Base-by-base conservation (phyloP, 2,113 vertebrate species). In the Microtus oregoni region DNA sequence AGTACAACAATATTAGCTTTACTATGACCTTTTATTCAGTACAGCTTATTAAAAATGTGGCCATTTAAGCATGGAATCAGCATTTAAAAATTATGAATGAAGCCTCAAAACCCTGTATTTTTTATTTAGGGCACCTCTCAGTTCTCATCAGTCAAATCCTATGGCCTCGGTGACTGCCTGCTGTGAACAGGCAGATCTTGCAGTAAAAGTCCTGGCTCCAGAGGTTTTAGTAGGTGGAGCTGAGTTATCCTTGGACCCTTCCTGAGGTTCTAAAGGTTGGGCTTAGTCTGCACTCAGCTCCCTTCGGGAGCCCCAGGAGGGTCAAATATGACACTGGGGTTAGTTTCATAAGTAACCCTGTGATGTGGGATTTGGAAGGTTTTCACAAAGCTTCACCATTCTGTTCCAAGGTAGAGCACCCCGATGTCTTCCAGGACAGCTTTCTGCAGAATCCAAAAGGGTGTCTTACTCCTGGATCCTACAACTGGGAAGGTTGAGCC, bases 121-220 rank as follows among this genome's bases (percentile, higher is more conserved):
- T 32, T 5, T 47, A 8, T 4, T 73, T n/a, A 6, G 0, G 9
- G 12, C 9, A 3, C 35, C 2, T 17, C 28, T 44, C 28, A 3
- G 1, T 55, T 58, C 0, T 1, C 22, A 79, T 44, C 9, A 11
- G 70, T 28, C 30, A 15, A 88, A 5, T 76, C 52, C 75, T 44
- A 14, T 7, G 10, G 24, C 12, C 79, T 81, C 6, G 3, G 44
- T 50, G 44, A 86, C 77, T 68, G 4, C 55, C 72, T 75, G 0
- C 38, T 47, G 20, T 72, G 38, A 24, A 83, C 65, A 9, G 30
- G 63, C 72, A 35, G 58, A 38, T 28, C 75, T 95, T 94, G 7
- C 44, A 35, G 1, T 58, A 2, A 47, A 70, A 87, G 8, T 52
- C 38, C 5, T n/a, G 68, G 52, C 41, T 79, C 67, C 3, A 0